phyloP scores from a whole-genome alignment of 2,888 invertebrate species.

The Eristalis intricaria region DNA sequence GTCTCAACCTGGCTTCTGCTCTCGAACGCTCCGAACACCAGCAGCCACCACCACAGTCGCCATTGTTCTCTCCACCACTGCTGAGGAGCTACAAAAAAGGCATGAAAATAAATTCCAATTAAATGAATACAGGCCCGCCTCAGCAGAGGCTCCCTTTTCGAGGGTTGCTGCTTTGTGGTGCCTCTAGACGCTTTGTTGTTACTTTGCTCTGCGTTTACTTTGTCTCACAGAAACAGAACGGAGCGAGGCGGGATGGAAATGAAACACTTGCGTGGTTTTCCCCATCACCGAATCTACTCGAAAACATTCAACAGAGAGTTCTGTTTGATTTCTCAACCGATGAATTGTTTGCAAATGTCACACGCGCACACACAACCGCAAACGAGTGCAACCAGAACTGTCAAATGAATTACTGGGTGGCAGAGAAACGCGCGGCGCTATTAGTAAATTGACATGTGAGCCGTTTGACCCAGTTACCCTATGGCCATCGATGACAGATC shows the following conservation, averaged over 20 bases:
- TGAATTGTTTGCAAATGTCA: neutral
- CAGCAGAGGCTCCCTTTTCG: neutral
- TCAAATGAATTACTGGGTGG: neutral
- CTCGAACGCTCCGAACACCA: neutral
- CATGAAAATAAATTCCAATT: conserved; percentile 44
- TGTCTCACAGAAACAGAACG: neutral
- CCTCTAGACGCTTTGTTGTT: neutral
- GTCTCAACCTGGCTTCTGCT: neutral
- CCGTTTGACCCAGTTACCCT: neutral
- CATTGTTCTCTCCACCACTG: conserved; percentile 17
- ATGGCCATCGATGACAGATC: neutral
- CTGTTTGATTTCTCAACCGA: neutral
- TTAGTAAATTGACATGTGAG: neutral
- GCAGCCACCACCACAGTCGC: neutral
- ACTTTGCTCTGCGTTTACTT: neutral
- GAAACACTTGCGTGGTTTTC: neutral
- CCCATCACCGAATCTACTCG: neutral
- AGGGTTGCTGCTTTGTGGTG: too few species aligned
- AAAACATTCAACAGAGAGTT: neutral
- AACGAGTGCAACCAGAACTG: neutral
- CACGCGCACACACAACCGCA: neutral
- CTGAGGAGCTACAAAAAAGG: neutral
- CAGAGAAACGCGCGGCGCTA: too few species aligned
- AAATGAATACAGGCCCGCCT: conserved; percentile 1
- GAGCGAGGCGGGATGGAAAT: neutral